Percentiles rank a stretch among this genome's conserved stretches.
These are phyloP conservation scores for Meriones psammophilus DNA, from an alignment of 2,797 vertebrate genomes.

Conservation along the genomic window DNA sequence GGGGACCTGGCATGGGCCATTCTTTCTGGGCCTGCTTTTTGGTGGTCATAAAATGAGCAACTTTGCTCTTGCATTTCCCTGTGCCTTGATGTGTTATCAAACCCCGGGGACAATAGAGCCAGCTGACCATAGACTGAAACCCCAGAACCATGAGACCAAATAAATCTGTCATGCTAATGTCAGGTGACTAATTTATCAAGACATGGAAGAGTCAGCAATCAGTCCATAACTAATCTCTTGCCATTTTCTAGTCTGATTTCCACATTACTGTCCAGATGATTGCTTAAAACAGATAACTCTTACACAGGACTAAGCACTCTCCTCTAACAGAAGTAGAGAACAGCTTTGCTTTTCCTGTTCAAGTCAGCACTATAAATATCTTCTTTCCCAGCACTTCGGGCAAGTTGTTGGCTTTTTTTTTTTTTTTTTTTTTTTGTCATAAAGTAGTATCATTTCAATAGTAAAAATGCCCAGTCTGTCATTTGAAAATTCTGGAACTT, in stretches of 20 bases:
- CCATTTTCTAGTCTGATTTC: not conserved
- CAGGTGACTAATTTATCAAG: not conserved
- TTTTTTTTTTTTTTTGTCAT: not conserved
- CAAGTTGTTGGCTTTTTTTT: not conserved
- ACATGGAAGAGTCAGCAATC: not conserved
- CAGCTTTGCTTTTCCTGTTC: constrained; percentile 14
- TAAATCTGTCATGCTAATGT: not conserved
- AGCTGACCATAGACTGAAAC: not conserved
- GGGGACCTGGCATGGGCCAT: not conserved
- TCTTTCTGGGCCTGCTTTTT: not conserved
- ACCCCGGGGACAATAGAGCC: not conserved
- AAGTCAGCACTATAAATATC: not conserved
- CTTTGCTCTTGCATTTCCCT: not conserved
- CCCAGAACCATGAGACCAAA: not conserved
- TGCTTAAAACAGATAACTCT: constrained; percentile 21
- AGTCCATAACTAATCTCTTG: not conserved
- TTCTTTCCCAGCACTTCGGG: not conserved
- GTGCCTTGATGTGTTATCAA: not conserved
- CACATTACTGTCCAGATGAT: not conserved
- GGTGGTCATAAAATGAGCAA: not conserved
- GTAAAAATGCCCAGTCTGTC: not conserved
- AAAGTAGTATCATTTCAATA: constrained; percentile 34
- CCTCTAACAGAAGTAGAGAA: not conserved
- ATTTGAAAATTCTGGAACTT: constrained; percentile 29
- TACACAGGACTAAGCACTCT: not conserved